Conservation (phyloP, 1,140 invertebrate genomes). For the Anastrepha ludens region DNA sequence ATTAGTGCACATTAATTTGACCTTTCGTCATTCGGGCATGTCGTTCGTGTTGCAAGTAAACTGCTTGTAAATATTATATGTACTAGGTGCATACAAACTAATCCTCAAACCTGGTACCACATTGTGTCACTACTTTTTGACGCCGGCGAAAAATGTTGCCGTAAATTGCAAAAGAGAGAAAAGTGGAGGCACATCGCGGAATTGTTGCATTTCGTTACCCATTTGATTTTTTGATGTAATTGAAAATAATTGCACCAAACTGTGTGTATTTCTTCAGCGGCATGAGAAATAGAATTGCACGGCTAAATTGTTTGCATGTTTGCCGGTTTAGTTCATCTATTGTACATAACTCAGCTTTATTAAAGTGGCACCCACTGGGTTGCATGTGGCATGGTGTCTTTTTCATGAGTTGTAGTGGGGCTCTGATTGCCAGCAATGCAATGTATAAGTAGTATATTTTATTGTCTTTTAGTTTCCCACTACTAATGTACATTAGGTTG, state of each 20-base stretch:
- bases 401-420: too few relatives aligned
- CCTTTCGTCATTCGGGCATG: slow-evolving; percentile 16
- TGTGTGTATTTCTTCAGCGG: background rate
- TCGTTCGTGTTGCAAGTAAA: background rate
- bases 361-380: slow-evolving; percentile 10
- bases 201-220: background rate
- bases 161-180: background rate
- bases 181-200: background rate
- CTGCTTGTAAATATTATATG: background rate
- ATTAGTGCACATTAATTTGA: slow-evolving; percentile 35
- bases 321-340: background rate
- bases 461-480: too few relatives aligned
- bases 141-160: background rate
- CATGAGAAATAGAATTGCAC: background rate
- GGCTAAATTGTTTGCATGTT: background rate
- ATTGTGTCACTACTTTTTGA: slow-evolving; percentile 1
- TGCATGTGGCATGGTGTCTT: background rate
- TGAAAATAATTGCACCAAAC: slow-evolving; percentile 31
- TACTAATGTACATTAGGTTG: too few relatives aligned
- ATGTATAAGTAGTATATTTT: too few relatives aligned
- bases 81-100: background rate
- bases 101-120: background rate
- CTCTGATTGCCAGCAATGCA: too few relatives aligned
- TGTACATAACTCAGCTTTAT: background rate
- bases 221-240: background rate